Evolutionary conservation across 2,113 vertebrate genomes (phyloP), one percentile per base, ranked within the genome.

Genomic region (Lota lota): DNA sequence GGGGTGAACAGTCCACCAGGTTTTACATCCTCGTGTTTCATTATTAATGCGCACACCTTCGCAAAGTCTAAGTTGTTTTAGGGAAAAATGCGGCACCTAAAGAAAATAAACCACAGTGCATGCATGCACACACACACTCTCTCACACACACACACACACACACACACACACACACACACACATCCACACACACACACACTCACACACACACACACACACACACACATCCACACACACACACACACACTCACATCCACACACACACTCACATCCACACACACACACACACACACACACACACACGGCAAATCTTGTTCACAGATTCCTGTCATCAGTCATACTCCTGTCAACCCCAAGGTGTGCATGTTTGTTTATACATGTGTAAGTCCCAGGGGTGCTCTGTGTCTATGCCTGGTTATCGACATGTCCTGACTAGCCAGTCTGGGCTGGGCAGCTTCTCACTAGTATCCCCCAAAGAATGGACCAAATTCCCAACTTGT

Each of bases 341-440:
- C 17, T 7, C 57, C 17, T 57, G 21, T 59, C n/a, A 20, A 21
- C 10, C 17, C 57, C 8, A 21, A 21, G 16, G 53, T 67, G 62
- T 59, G 79, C 83, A 67, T 60, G 67, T 61, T 33, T 63, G 61
- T 70, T 22, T 72, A 36, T 54, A 8, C 66, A 14, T n/a, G 24
- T 67, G 28, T 5, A n/a, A 69, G 64, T 57, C 66, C 15, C 63
- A 53, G 20, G 68, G 22, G 50, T 63, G 28, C 18, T 69, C 24
- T 79, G 69, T 75, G 53, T 75, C 73, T 33, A 67, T 68, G 57
- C 63, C 62, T 22, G 73, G 14, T 60, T n/a, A 74, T 70, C 71
- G 33, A 20, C 64, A 61, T 73, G 71, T 33, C 70, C 70, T 64
- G 56, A 78, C 73, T 67, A 64, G 68, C 77, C 19, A 70, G 40